Percentiles rank a stretch among this genome's conserved stretches.
phyloP scores from a whole-genome alignment of 2,113 vertebrate genomes.

The Pampusana beccarii region DNA sequence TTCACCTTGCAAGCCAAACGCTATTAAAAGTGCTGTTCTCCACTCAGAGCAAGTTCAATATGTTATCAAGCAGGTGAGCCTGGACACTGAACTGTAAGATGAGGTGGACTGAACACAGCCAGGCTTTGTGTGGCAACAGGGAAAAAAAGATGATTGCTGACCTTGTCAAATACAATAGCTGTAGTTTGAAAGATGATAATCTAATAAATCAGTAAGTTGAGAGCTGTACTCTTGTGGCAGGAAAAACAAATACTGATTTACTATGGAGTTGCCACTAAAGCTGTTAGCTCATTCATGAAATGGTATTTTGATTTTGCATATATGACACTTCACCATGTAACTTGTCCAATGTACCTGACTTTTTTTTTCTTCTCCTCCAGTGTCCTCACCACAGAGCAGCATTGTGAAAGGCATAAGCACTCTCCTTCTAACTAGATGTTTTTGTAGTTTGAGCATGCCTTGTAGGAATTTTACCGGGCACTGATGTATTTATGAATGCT shows the following conservation, averaged over 20 bases:
- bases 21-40: constrained; percentile 85
- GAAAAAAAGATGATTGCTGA: not conserved
- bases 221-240: not conserved
- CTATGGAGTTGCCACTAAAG: not conserved
- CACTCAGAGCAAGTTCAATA: constrained; percentile 87
- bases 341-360: not conserved
- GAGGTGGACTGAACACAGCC: not conserved
- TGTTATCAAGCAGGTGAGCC: constrained; percentile 86
- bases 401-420: not conserved
- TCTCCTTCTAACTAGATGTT: not conserved
- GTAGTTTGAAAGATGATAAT: not conserved
- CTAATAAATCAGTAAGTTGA: not conserved
- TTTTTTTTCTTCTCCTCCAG: not conserved
- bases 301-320: not conserved
- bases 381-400: not conserved
- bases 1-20: constrained; percentile 79
- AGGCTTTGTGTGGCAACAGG: not conserved
- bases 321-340: not conserved
- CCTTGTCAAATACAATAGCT: not conserved
- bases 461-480: not conserved
- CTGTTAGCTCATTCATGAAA: not conserved
- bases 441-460: not conserved
- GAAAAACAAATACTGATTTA: not conserved
- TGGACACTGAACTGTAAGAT: not conserved
- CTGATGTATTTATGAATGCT: not conserved